Evolutionary conservation across 2,113 vertebrate genomes (phyloP), one percentile per base, ranked within the genome.

Genomic region (Lethenteron reissneri): DNA sequence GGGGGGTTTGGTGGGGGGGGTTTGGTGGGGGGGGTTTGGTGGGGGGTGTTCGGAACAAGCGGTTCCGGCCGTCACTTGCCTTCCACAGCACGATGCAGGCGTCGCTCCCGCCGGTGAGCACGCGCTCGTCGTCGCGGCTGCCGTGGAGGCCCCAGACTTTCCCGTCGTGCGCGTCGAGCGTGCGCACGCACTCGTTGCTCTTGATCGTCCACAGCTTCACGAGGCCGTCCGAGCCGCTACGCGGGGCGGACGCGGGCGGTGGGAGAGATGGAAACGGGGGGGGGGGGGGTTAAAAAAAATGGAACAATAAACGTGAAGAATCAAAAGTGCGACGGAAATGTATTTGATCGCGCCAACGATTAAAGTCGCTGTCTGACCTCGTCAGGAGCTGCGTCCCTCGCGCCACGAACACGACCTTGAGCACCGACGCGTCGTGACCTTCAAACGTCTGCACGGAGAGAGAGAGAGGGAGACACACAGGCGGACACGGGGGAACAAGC

Each of bases 201-300:
- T 97, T 99, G 75, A 97, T 91, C 58, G 92, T 97, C 94, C 94
- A 99, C 57, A 99, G 85, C 75, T 99, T 99, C 57, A 97, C 72
- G 12, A 99, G 87, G 12, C 94, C 94, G 0, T 99, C 92, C 0
- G 92, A 91, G 19, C 88, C 94, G 0, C 94, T 99, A 73, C 59
- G 13, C 75, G 69, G 15, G 25, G 59, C 9, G 57, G 8, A 25
- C 41, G 71, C 68, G 15, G 21, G 59, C 13, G 57, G 12, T 6
- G 71, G 19, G 21, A 58, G 19, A 58, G 17, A 15, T 2, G 11
- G 9, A 2, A 10, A n/a, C 9, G 71, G 15, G 57, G 9, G 41
- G 19, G 13, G 13, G 11, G 17, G 71, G 60, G 60, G 60, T 13
- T 17, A 19, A 19, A 64, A 19, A 12, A 59, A 59, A 11, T 5